A percentile compares a stretch with the other conserved stretches of the same genome.
phyloP scores from a whole-genome alignment of 2,888 invertebrate genomes.

The Eupithecia dodoneata region DNA sequence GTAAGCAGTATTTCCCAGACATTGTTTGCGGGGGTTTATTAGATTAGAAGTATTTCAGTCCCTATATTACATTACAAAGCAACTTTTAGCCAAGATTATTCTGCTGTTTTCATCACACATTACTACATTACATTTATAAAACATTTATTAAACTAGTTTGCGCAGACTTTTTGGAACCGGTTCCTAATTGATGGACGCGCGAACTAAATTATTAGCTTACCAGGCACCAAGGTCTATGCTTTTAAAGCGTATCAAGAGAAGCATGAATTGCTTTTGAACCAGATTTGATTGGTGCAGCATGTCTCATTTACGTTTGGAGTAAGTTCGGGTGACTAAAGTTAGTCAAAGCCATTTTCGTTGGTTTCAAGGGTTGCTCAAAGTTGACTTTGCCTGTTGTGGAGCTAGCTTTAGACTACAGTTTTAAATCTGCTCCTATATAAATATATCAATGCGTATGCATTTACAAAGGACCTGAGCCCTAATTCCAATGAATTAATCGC shows the following conservation, averaged over 20 bases:
- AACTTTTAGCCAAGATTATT: neutral
- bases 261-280: constrained; percentile 61
- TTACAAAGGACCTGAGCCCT: constrained; percentile 33
- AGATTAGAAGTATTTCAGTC: constrained; percentile 10
- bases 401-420: constrained; percentile 11
- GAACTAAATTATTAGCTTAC: neutral
- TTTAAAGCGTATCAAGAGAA: neutral
- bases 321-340: constrained; percentile 50
- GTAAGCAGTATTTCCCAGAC: constrained; percentile 32
- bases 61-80: constrained; percentile 35
- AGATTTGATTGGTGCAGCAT: constrained; percentile 66
- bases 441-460: constrained; percentile 46
- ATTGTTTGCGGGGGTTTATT: constrained; percentile 14
- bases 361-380: constrained; percentile 25
- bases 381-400: constrained; percentile 20
- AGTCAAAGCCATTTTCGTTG: constrained; percentile 50
- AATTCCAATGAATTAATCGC: too few relatives aligned
- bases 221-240: neutral
- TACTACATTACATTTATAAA: too few relatives aligned
- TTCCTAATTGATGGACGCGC: neutral
- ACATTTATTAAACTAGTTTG: neutral
- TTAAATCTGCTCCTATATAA: constrained; percentile 29
- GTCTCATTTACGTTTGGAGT: constrained; percentile 60
- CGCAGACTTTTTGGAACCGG: neutral
- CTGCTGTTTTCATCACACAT: neutral